Evolutionary conservation across 1,140 invertebrate genomes (phyloP).

Genomic region (Physella acuta): DNA sequence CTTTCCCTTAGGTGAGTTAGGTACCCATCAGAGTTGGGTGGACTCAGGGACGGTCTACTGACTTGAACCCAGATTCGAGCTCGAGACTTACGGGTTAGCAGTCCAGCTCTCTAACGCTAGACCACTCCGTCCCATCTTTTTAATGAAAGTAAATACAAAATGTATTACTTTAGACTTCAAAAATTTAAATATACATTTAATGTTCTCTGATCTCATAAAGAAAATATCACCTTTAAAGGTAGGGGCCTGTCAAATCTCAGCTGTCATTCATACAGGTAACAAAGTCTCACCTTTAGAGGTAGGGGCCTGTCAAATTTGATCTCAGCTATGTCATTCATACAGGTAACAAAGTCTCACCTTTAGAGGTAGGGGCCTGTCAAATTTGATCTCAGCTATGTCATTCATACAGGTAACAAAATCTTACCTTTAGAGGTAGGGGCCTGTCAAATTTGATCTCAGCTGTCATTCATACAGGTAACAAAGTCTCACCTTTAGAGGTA

Average conservation of each 20-base stretch:
- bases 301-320: slow-evolving; percentile 88
- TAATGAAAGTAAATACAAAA: too few relatives aligned
- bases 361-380: slow-evolving; percentile 82
- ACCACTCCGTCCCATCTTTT: too few relatives aligned
- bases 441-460: slow-evolving; percentile 89
- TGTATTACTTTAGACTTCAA: too few relatives aligned
- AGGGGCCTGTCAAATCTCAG: slow-evolving; percentile 88
- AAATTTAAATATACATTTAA: too few relatives aligned
- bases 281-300: slow-evolving; percentile 72
- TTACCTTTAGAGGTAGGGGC: slow-evolving; percentile 80
- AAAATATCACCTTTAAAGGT: slow-evolving; percentile 72
- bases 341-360: slow-evolving; percentile 69
- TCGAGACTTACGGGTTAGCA: too few relatives aligned
- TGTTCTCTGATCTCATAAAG: too few relatives aligned
- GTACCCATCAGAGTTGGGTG: too few relatives aligned
- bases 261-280: slow-evolving; percentile 50
- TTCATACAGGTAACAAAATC: slow-evolving; percentile 4
- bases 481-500: slow-evolving; percentile 75
- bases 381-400: slow-evolving; percentile 79
- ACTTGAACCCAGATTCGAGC: too few relatives aligned
- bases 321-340: slow-evolving; percentile 72
- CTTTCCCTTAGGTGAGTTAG: too few relatives aligned
- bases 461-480: slow-evolving; percentile 66
- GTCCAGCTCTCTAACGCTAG: too few relatives aligned
- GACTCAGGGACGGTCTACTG: too few relatives aligned